phyloP scores from a whole-genome alignment of 2,888 invertebrate genomes.

The Malthinus flaveolus region DNA sequence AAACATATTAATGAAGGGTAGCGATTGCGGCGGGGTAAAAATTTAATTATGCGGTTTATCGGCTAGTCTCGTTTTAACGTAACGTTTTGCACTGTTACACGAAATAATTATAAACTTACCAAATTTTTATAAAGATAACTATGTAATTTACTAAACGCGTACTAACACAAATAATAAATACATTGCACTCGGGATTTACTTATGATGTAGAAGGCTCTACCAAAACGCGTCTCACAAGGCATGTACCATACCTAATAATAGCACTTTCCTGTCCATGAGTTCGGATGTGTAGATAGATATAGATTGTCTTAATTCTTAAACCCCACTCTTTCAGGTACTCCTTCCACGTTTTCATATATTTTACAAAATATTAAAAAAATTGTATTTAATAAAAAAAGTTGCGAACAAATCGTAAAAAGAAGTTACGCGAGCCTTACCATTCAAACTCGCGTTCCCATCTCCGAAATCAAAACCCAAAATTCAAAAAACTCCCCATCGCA shows the following conservation, averaged over 20 bases:
- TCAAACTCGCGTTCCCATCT: too few relatives aligned
- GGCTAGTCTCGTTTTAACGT: too few relatives aligned
- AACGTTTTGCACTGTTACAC: too few relatives aligned
- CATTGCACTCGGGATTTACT: constrained; percentile 46
- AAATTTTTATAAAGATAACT: too few relatives aligned
- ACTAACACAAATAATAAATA: constrained; percentile 26
- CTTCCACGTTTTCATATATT: constrained; percentile 20
- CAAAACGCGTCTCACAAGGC: constrained; percentile 43
- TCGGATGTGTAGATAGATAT: constrained; percentile 49
- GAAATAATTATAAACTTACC: too few relatives aligned
- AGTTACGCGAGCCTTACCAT: too few relatives aligned
- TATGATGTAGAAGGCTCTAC: constrained; percentile 36
- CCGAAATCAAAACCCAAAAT: too few relatives aligned
- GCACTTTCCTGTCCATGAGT: constrained; percentile 50
- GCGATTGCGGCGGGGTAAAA: too few relatives aligned
- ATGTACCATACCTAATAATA: constrained; percentile 52
- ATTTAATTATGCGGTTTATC: too few relatives aligned
- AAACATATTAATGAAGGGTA: too few relatives aligned
- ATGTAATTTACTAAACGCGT: constrained; percentile 12
- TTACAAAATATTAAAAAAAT: constrained; percentile 15
- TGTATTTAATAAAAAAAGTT: not conserved
- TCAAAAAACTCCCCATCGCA: too few relatives aligned
- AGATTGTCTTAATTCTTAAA: constrained; percentile 44
- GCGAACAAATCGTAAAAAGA: too few relatives aligned
- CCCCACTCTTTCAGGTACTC: constrained; percentile 46